Evolutionary conservation across 1,140 invertebrate species (phyloP), one percentile per base, ranked within the genome.

Genomic region (Drosophila willistoni): DNA sequence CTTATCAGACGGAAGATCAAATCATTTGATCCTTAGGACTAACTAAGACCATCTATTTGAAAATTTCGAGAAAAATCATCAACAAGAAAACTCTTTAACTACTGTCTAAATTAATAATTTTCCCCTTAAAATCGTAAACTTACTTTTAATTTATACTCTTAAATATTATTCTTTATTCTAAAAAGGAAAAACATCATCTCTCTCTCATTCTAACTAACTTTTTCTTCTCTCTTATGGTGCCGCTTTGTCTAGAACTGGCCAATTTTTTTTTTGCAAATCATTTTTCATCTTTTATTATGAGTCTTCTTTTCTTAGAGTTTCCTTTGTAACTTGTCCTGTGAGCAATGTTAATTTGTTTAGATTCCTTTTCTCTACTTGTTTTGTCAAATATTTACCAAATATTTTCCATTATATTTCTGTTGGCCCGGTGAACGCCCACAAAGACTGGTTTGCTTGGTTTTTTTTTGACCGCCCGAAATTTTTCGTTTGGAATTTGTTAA

Each of bases 351-450:
- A 36, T 57, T 57, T 13, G 36, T 63, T 17, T 41, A 73, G 39
- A 25, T 41, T 1, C 51, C 62, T 68, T 57, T 68, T 69, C 59
- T 64, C 36, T 57, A 34, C 19, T 41, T 47, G 65, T 41, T 44
- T 56, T 17, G 34, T 71, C 82, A 85, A 85, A 85, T 85, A 87
- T 86, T 86, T 86, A 86, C 82, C 69, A 86, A 86, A 86, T 86
- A 79, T 83, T 87, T 87, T 86, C 56, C 75, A 76, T 86, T 76
- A 64, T 68, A 73, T 86, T 79, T 62, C 17, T 62, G 36, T 62
- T 51, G 1, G 44, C 1, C 17, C 19, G 36, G 59, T 42, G 7
- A 61, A 62, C 60, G 60, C 60, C 60, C 41, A 22, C 60, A 22
- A 62, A 62, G 42, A 36, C 56, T 67, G 47, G 60, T 72, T 66